A percentile compares a stretch with the other conserved stretches of the same genome.
Conservation (phyloP, 2,113 vertebrate genomes). For the Plecturocebus donacophilus region DNA sequence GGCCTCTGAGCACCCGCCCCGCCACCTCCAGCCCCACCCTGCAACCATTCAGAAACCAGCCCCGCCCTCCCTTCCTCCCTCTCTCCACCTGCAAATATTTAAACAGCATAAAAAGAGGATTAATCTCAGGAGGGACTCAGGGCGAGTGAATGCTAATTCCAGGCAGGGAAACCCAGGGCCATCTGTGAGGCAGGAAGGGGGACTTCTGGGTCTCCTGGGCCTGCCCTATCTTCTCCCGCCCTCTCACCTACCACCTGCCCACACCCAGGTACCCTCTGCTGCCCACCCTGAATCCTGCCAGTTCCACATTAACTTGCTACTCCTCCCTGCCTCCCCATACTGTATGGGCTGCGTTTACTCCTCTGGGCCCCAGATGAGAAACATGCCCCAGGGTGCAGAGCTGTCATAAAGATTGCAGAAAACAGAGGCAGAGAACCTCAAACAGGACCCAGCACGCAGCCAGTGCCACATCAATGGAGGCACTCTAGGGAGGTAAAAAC, state of each 20-base stretch:
- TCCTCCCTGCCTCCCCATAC: background rate
- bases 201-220: background rate
- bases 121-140: background rate
- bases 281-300: background rate
- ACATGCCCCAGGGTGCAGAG: background rate
- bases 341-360: background rate
- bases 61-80: accelerated
- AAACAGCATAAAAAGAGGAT: constrained; percentile 38
- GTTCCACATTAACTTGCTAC: background rate
- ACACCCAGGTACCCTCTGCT: background rate
- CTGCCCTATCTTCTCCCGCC: background rate
- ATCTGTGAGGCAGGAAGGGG: background rate
- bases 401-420: background rate
- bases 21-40: background rate
- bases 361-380: background rate
- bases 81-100: constrained; percentile 65
- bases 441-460: background rate
- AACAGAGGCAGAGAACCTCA: background rate
- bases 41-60: background rate
- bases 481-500: background rate
- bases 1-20: background rate
- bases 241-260: background rate
- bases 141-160: background rate
- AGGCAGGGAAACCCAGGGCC: background rate
- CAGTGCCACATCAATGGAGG: background rate